Percentiles rank a stretch among this genome's conserved stretches.
Conservation (phyloP, 2,113 vertebrate genomes). For the Malurus alboscapulatus region DNA sequence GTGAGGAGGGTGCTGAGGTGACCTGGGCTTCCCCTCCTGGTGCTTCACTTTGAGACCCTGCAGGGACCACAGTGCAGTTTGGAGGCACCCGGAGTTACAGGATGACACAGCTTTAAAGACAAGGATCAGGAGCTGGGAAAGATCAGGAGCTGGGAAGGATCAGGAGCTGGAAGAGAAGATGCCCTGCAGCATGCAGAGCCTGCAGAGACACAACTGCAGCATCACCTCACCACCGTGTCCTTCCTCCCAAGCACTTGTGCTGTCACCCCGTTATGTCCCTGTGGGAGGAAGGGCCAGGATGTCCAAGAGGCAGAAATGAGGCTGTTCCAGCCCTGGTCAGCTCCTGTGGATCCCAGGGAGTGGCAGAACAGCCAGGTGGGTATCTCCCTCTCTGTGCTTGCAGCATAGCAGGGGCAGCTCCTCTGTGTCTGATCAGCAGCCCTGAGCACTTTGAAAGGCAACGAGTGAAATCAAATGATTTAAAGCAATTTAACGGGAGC, state of each 20-base stretch:
- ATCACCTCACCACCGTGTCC: rapidly evolving
- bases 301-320: neutral
- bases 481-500: neutral
- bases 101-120: neutral
- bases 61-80: neutral
- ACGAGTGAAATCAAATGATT: neutral
- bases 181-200: neutral
- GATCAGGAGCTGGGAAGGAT: neutral
- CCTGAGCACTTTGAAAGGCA: neutral
- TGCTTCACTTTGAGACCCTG: neutral
- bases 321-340: rapidly evolving
- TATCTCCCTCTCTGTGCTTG: neutral
- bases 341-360: neutral
- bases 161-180: neutral
- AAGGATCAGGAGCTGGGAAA: neutral
- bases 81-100: neutral
- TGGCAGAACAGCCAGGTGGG: neutral
- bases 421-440: neutral
- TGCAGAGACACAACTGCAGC: neutral
- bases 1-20: rapidly evolving
- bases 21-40: neutral
- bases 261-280: rapidly evolving
- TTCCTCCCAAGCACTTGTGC: neutral
- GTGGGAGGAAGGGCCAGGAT: neutral
- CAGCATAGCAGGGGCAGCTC: neutral